phyloP scores from a whole-genome alignment of 2,888 invertebrate species.

The Kuschelorhynchus macadamiae region DNA sequence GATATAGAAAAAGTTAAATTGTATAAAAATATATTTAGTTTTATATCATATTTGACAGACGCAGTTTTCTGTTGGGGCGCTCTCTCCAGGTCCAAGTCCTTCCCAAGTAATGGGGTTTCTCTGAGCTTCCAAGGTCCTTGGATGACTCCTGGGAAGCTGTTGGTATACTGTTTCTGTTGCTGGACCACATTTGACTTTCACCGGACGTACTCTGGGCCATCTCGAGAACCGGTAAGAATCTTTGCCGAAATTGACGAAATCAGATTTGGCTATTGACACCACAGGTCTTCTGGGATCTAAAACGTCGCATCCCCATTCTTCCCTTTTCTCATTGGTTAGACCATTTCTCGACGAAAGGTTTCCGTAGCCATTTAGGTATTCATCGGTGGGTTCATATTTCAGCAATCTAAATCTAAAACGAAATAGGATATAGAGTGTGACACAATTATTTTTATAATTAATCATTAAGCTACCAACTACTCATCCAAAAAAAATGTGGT shows the following conservation, averaged over 20 bases:
- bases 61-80: neutral
- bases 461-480: too few species aligned
- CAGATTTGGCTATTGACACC: constrained; percentile 65
- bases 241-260: constrained; percentile 66
- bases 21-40: too few species aligned
- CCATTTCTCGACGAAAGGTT: constrained; percentile 64
- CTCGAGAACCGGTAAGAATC: constrained; percentile 63
- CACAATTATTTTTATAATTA: too few species aligned
- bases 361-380: constrained; percentile 66
- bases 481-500: too few species aligned
- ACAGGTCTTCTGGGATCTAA: constrained; percentile 68
- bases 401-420: constrained; percentile 64
- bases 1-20: too few species aligned
- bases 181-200: constrained; percentile 44
- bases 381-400: constrained; percentile 68
- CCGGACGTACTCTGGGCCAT: constrained; percentile 41
- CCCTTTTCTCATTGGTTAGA: constrained; percentile 65
- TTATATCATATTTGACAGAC: too few species aligned
- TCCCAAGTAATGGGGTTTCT: constrained; percentile 58
- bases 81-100: constrained; percentile 43
- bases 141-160: constrained; percentile 46
- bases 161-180: constrained; percentile 33
- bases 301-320: constrained; percentile 71
- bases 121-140: constrained; percentile 38
- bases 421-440: neutral